Evolutionary conservation across 1,140 invertebrate species (phyloP), one percentile per base, ranked within the genome.

Genomic region (Drosophila setifemur): DNA sequence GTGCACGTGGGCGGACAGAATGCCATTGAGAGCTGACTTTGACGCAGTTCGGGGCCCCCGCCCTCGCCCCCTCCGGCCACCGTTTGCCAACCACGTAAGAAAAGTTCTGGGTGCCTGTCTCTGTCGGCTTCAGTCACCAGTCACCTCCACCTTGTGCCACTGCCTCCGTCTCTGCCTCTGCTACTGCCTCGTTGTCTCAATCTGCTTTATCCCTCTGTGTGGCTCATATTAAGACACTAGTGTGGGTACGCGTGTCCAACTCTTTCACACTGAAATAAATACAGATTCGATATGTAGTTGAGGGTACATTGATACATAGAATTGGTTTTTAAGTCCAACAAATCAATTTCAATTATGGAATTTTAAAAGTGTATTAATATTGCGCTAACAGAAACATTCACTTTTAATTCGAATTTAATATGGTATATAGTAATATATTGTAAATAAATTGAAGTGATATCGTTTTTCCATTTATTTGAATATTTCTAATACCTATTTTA

Each of bases 1-100:
- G 47, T 45, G 21, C 42, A 49, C 19, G 57, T 64, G 57, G 57
- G 60, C 12, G 57, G 9, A 25, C 4, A 25, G 9, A 64, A 39
- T 64, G 42, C 33, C 57, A 64, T 64, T 48, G 43, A 48, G 64
- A 64, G 33, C 60, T 63, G 60, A 47, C 60, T 48, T 64, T 64
- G 60, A 64, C 60, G 39, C 31, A 61, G 54, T 61, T 47, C 40
- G 11, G 16, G 26, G 40, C 31, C 49, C 33, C 8, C 33, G 7
- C 12, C 14, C 14, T 16, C 33, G 7, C 33, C 4, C 12, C 14
- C 14, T 16, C 31, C 31, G 31, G 11, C 31, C n/a, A 12, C 3
- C 33, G 33, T 12, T 16, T 18, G 12, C 16, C 33, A 25, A 21
- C 60, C 44, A 64, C 60, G 58, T 64, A 64, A 64, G 57, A 40